Evolutionary conservation across 2,888 invertebrate species (phyloP).

Genomic region (Lottia gigantea): DNA sequence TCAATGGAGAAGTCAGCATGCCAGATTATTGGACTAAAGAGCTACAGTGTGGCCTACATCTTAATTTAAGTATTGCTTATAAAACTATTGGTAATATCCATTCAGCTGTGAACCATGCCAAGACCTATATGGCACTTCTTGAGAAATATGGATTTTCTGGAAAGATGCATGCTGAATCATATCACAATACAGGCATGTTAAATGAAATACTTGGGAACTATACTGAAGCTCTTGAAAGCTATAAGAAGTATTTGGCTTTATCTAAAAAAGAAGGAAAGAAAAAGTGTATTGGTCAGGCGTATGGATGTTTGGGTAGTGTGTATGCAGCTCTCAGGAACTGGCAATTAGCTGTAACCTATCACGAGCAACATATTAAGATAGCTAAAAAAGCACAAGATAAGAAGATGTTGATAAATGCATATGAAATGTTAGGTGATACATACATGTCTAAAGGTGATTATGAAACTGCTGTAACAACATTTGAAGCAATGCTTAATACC

Average conservation of each 20-base stretch:
- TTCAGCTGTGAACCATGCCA: slow-evolving; percentile 56
- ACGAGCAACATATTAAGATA: slow-evolving; percentile 58
- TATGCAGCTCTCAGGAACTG: slow-evolving; percentile 57
- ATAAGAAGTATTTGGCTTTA: slow-evolving; percentile 50
- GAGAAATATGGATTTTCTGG: slow-evolving; percentile 18
- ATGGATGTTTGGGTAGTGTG: slow-evolving; percentile 63
- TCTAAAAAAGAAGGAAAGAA: slow-evolving; percentile 49
- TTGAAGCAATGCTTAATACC: slow-evolving; percentile 28
- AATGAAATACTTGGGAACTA: slow-evolving; percentile 60
- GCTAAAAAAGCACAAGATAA: slow-evolving; percentile 45
- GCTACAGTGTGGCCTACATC: slow-evolving; percentile 59
- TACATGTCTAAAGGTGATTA: slow-evolving; percentile 52
- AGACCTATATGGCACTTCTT: slow-evolving; percentile 34
- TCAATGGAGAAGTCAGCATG: slow-evolving; percentile 36
- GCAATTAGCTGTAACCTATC: slow-evolving; percentile 54
- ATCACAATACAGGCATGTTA: slow-evolving; percentile 61
- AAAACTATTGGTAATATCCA: slow-evolving; percentile 61
- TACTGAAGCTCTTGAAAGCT: slow-evolving; percentile 55
- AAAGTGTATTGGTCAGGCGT: slow-evolving; percentile 56
- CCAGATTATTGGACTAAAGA: slow-evolving; percentile 63
- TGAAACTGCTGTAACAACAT: slow-evolving; percentile 47
- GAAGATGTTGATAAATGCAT: slow-evolving; percentile 48
- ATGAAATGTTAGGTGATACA: slow-evolving; percentile 62
- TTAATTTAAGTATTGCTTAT: slow-evolving; percentile 65
- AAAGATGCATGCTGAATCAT: slow-evolving; percentile 46